Evolutionary conservation across 2,888 invertebrate species (phyloP).

Genomic region (Salticus scenicus): DNA sequence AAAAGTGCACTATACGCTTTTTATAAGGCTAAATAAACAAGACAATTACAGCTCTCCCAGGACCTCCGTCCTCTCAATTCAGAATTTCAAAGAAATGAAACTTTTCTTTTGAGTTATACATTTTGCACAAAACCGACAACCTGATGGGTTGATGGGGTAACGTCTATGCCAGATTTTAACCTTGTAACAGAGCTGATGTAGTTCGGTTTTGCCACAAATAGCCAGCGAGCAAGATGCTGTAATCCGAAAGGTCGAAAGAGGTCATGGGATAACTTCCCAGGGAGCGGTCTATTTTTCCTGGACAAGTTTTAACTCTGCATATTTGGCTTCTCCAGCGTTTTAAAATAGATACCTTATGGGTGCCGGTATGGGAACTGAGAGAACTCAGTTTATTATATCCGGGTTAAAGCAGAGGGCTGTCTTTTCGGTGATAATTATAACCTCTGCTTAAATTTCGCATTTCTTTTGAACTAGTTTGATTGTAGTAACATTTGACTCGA

Average conservation of each 20-base stretch:
- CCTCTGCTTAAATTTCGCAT: constrained; percentile 37
- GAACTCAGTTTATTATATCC: constrained; percentile 43
- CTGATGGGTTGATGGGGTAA: constrained; percentile 34
- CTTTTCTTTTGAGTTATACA: background rate
- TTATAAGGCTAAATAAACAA: background rate
- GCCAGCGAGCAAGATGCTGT: constrained; percentile 50
- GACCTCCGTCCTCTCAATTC: background rate
- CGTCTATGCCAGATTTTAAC: constrained; percentile 24
- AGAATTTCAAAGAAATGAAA: background rate
- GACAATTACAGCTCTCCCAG: background rate
- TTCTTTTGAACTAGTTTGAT: constrained; percentile 46
- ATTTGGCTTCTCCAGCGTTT: constrained; percentile 41
- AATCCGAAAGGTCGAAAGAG: constrained; percentile 36
- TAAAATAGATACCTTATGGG: constrained; percentile 55
- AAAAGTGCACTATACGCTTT: no score
- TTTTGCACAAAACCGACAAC: constrained; percentile 7
- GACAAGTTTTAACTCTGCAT: constrained; percentile 52
- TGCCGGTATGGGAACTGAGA: constrained; percentile 44
- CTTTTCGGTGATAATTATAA: constrained; percentile 40
- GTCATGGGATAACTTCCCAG: constrained; percentile 60
- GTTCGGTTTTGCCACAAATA: constrained; percentile 44
- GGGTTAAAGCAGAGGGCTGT: constrained; percentile 46
- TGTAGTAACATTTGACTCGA: background rate
- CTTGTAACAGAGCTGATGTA: constrained; percentile 40
- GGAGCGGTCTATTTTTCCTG: constrained; percentile 61